Evolutionary conservation across 1,140 invertebrate genomes (phyloP), one percentile per base, ranked within the genome.

Genomic region (Pemphigus obesinymphae): DNA sequence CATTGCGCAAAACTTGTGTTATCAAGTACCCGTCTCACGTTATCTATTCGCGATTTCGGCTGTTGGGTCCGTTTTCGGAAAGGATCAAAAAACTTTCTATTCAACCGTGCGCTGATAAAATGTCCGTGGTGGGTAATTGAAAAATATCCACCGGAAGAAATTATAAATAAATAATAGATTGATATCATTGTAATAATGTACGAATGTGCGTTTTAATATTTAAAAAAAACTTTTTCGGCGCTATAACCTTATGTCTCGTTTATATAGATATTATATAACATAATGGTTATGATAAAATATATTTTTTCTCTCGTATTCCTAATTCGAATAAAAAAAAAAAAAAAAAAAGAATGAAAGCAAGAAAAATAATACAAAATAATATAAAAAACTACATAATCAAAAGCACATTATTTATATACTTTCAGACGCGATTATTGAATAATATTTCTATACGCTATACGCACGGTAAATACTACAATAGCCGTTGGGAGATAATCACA

Each of bases 21-120:
- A 72, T 72, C 68, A 48, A 72, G 29, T n/a, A 17, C 26, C 31
- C 7, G 29, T n/a, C n/a, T 1, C 13, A 7, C 45, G 43, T 73
- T 50, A 73, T 73, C 70, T 48, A 48, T 72, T 72, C 8, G n/a
- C n/a, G 40, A 72, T 72, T 72, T 48, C 68, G 43, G 11, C 66
- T 37, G n/a, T 48, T 15, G 40, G 23, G 70, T 73, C 26, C 26
- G 29, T 73, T 31, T 50, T 31, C 68, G 17, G 43, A 10, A 31
- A 26, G 70, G 70, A 73, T 73, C 70, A 73, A 50, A 63, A 73
- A 73, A 73, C 43, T 73, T 73, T 73, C 17, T 11, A 48, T 37
- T 72, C 15, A 20, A 45, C 43, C 48, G 37, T 8, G 8, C 37
- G 37, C 70, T 29, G 70, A 73, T 73, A 26, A 73, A 50, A 73